Conservation (phyloP, 2,888 invertebrate species). For the Pyrrhosoma nymphula region DNA sequence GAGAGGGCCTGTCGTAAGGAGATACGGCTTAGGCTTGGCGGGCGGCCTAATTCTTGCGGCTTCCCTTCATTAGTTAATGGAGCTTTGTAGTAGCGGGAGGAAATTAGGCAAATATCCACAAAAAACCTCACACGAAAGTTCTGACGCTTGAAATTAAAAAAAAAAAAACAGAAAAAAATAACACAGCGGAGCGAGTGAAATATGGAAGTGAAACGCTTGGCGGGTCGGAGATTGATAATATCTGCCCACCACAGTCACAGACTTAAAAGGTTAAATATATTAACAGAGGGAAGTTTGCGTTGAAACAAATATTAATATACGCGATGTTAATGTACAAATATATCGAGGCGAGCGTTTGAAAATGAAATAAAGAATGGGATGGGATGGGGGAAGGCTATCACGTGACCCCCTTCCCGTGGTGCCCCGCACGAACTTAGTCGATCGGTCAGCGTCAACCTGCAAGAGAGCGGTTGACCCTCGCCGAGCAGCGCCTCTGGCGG, state of each 20-base stretch:
- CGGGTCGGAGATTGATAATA: background rate
- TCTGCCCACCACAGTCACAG: background rate
- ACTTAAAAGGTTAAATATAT: background rate
- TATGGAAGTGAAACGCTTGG: background rate
- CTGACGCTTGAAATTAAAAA: background rate
- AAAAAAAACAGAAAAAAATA: background rate
- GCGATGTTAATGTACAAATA: background rate
- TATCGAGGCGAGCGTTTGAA: background rate
- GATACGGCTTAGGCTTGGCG: no score
- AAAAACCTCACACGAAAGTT: background rate
- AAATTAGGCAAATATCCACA: no score
- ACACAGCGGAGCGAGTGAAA: background rate
- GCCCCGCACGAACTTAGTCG: background rate
- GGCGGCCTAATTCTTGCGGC: no score
- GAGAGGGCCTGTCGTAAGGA: no score
- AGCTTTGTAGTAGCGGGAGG: background rate
- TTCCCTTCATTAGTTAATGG: background rate
- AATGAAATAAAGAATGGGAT: background rate
- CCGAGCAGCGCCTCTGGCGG: background rate
- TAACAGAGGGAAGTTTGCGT: background rate
- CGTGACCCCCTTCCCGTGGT: background rate
- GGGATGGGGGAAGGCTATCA: background rate
- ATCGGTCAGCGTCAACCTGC: slow-evolving; percentile 24
- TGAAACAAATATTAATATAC: slow-evolving; percentile 22
- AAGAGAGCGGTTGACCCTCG: background rate